Base-by-base conservation (phyloP, 1,140 invertebrate genomes). In the Halyomorpha halys region DNA sequence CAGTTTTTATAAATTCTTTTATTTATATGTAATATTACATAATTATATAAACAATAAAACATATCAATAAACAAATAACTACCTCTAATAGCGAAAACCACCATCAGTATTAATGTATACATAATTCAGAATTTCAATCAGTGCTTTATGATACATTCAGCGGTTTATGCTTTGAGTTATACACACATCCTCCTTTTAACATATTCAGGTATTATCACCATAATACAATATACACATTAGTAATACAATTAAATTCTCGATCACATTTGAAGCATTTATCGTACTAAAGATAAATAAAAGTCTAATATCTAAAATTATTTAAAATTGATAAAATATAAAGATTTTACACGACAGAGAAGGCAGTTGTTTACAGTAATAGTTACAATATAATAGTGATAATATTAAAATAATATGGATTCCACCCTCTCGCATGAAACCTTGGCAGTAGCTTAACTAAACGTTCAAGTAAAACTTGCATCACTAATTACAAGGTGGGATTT, bases 121-220 rank as follows among this genome's bases (percentile, higher is more conserved):
- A 23, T 23, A 47, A 34, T 63, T 45, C 16, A 47, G 45, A 63
- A 49, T 19, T 30, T 21, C 44, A 25, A 51, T 45, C 21, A 18
- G 39, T 45, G 23, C 45, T 49, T 49, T n/a, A 47, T 19, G 18
- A 44, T 34, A 39, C 25, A 39, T 39, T 61, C 39, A 39, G 34
- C n/a, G 59, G 59, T 16, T 27, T 21, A 39, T n/a, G n/a, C 27
- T 21, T 16, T 21, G 39, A 44, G 59, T 34, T 39, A 61, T 61
- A 34, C 8, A 21, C 39, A 39, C 19, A 34, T 27, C 39, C 19
- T 27, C 39, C 27, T 5, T 34, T 60, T 39, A 34, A 30, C 23
- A 30, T 34, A 60, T 60, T 62, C 61, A 62, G 44, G 61, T 62
- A 62, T 62, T 34, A 62, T 62, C 45, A 49, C 61, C 44, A 30